A percentile compares a stretch with the other conserved stretches of the same genome.
Conservation (phyloP, 1,140 invertebrate species). For the Alviniconcha marisindica region DNA sequence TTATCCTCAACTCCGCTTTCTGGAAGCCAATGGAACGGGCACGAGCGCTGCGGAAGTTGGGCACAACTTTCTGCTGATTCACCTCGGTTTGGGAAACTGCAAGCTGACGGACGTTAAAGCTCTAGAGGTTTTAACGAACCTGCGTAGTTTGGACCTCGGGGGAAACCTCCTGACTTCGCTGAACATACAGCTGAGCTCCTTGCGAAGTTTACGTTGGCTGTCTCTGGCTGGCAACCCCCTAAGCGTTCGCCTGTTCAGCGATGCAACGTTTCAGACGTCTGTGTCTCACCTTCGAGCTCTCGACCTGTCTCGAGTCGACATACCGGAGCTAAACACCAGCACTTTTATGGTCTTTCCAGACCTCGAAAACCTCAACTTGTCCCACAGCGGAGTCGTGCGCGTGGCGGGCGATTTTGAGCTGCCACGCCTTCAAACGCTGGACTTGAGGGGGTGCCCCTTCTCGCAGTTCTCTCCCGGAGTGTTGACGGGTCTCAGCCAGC, state of each 20-base stretch:
- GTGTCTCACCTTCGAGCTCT: neutral
- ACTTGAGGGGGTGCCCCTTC: neutral
- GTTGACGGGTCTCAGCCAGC: slow-evolving; percentile 28
- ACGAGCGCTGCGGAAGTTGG: neutral
- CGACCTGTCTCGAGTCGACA: neutral
- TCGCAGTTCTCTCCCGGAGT: neutral
- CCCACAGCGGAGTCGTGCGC: neutral
- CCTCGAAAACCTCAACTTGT: neutral
- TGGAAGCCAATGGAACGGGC: neutral
- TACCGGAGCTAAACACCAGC: neutral
- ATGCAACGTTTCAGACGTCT: neutral
- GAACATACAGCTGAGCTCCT: too few relatives aligned
- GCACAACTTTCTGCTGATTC: too few relatives aligned
- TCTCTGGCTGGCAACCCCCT: neutral
- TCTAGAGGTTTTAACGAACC: neutral
- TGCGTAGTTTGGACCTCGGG: neutral
- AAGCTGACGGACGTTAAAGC: neutral
- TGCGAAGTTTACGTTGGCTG: neutral
- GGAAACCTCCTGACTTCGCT: too few relatives aligned
- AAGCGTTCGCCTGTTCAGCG: neutral
- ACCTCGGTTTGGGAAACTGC: neutral
- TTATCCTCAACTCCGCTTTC: neutral
- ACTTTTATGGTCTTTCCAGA: neutral
- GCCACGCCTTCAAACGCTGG: neutral
- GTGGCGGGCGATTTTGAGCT: too few relatives aligned